phyloP scores from a whole-genome alignment of 2,797 vertebrate genomes.

The Acrocephalus scirpaceus region DNA sequence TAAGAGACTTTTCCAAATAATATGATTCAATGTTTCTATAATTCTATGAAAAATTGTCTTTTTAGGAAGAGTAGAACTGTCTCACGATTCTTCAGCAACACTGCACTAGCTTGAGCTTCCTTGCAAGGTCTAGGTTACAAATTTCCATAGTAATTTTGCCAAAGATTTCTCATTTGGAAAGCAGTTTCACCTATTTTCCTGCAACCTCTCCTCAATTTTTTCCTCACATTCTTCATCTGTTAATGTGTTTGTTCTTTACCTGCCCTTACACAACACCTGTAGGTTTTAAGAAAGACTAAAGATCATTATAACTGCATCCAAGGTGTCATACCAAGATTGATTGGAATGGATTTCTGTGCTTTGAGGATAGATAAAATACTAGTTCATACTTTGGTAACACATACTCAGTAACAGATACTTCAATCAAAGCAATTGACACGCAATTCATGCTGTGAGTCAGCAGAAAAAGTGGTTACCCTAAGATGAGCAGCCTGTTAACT shows the following conservation, averaged over 20 bases:
- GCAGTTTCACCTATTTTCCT: not conserved
- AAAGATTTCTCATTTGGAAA: not conserved
- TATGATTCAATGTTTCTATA: not conserved
- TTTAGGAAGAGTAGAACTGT: not conserved
- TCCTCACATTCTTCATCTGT: not conserved
- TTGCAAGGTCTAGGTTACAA: not conserved
- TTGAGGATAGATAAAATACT: not conserved
- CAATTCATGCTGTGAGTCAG: not conserved
- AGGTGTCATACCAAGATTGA: not conserved
- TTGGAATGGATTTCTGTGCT: not conserved
- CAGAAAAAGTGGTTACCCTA: not conserved
- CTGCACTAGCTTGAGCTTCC: not conserved
- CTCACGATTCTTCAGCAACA: not conserved
- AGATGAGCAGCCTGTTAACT: rapidly evolving
- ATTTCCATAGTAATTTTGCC: not conserved
- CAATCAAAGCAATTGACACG: not conserved
- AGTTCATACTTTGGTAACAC: not conserved
- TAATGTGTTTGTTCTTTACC: not conserved
- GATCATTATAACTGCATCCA: not conserved
- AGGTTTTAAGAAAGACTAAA: not conserved
- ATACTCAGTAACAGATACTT: not conserved
- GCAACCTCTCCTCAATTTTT: not conserved
- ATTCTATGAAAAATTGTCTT: not conserved
- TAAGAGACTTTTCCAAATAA: not conserved
- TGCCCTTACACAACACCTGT: not conserved